Evolutionary conservation across 2,888 invertebrate species (phyloP), one percentile per base, ranked within the genome.

Genomic region (Acleris emargana): DNA sequence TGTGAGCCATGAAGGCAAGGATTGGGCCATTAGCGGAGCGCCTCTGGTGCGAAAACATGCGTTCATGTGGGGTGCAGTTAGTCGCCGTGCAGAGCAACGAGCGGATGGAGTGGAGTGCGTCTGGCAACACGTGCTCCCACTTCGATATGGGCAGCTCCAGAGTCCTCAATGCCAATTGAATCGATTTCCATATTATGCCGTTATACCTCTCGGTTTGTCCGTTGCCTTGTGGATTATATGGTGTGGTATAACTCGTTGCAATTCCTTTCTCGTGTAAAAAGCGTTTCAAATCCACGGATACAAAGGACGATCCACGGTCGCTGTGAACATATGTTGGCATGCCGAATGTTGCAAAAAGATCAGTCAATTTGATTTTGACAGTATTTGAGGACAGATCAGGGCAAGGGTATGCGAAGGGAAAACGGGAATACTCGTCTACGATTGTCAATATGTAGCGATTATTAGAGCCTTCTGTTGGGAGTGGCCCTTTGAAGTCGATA

Each of bases 341-440:
- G n/a, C n/a, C n/a, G n/a, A n/a, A n/a, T n/a, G n/a, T n/a, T n/a
- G n/a, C n/a, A 18, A 58, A 63, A n/a, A 69, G 22, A 11, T 63
- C 58, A 4, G 54, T 61, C 18, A 69, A 50, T 17, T 53, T 32
- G 11, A 42, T 52, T 9, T 67, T 68, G 11, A 71, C 66, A 1
- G 67, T 68, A 1, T 42, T 28, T 1, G 68, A 18, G 0, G 53
- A 54, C 28, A n/a, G n/a, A 42, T 70, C 67, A 20, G 47, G 32
- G 50, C 68, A 69, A 17, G 67, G 53, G 38, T 53, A 69, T n/a
- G 68, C 67, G 43, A 67, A 71, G 0, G 67, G 64, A n/a, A n/a
- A n/a, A n/a, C n/a, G n/a, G n/a, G n/a, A n/a, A n/a, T n/a, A n/a
- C n/a, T n/a, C n/a, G n/a, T n/a, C n/a, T n/a, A n/a, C n/a, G n/a